Conservation (phyloP, 2,797 vertebrate genomes). For the Chelmon rostratus region DNA sequence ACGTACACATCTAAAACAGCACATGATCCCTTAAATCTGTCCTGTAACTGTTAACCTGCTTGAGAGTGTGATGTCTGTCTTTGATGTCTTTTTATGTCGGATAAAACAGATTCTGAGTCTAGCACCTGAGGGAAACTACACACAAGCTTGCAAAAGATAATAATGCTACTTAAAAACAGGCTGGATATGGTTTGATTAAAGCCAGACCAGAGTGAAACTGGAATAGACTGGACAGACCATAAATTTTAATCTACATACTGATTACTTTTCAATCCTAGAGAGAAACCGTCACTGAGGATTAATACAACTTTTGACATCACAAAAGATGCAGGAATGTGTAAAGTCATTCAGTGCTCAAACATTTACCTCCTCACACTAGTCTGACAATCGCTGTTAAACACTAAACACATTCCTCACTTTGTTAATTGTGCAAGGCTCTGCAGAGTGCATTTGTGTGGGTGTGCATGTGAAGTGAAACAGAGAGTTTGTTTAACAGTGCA, state of each 20-base stretch:
- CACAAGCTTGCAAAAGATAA: slow-evolving; percentile 20
- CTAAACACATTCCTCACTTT: slow-evolving; percentile 77
- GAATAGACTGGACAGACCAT: background rate
- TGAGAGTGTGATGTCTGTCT: slow-evolving; percentile 18
- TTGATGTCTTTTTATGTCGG: slow-evolving; percentile 43
- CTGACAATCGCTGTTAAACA: slow-evolving; percentile 65
- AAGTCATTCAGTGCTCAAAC: slow-evolving; percentile 35
- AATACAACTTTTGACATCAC: background rate
- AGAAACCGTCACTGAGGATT: background rate
- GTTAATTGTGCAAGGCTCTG: slow-evolving; percentile 64
- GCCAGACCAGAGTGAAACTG: slow-evolving; percentile 3
- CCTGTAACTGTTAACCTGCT: slow-evolving; percentile 16
- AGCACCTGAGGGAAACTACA: slow-evolving; percentile 33
- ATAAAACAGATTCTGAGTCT: slow-evolving; percentile 34
- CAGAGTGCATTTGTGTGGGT: slow-evolving; percentile 41
- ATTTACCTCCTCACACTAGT: slow-evolving; percentile 63
- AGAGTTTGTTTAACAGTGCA: slow-evolving; percentile 65
- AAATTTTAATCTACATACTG: slow-evolving; percentile 1
- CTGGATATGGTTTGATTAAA: slow-evolving; percentile 25
- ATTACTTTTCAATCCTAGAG: background rate
- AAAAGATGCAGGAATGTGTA: slow-evolving; percentile 42
- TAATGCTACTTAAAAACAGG: slow-evolving; percentile 26
- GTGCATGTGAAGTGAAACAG: slow-evolving; percentile 35
- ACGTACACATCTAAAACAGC: slow-evolving; percentile 25
- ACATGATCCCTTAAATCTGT: slow-evolving; percentile 42